phyloP scores from a whole-genome alignment of 2,113 vertebrate species.

The Paramisgurnus dabryanus region DNA sequence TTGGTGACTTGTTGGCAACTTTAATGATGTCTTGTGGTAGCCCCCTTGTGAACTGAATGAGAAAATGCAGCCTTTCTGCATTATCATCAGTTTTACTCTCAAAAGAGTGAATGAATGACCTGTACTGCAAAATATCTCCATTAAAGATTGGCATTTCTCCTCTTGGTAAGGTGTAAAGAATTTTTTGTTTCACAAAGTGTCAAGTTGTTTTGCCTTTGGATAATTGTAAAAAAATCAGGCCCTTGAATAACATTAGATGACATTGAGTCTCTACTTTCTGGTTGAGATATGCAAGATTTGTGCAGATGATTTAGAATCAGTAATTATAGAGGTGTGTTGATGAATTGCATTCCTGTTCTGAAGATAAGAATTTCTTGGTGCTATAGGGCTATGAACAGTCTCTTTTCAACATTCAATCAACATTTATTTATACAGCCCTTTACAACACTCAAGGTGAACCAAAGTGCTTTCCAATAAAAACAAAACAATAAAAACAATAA shows the following conservation, averaged over 20 bases:
- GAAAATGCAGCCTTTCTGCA: conserved; percentile 13
- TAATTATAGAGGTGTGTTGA: not conserved
- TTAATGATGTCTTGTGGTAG: not conserved
- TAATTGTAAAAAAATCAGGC: not conserved
- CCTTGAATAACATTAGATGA: conserved; percentile 18
- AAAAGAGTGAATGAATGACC: conserved; percentile 27
- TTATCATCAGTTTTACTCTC: conserved; percentile 5
- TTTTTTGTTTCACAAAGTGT: conserved; percentile 18
- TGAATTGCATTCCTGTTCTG: not conserved
- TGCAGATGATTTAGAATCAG: not conserved
- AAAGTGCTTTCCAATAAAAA: no score
- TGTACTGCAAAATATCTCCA: conserved; percentile 7
- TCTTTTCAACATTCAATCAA: not conserved
- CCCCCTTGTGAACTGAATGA: conserved; percentile 6
- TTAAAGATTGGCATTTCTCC: conserved; percentile 7
- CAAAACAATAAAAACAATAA: no score
- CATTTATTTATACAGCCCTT: no score
- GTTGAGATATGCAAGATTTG: not conserved
- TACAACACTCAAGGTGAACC: no score
- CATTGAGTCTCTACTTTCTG: not conserved
- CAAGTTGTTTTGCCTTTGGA: conserved; percentile 29
- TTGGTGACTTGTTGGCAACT: not conserved
- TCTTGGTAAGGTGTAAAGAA: conserved; percentile 5
- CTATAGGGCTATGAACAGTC: not conserved
- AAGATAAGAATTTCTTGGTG: not conserved